Evolutionary conservation across 2,113 vertebrate genomes (phyloP).

Genomic region (Pachycephala philippinensis): DNA sequence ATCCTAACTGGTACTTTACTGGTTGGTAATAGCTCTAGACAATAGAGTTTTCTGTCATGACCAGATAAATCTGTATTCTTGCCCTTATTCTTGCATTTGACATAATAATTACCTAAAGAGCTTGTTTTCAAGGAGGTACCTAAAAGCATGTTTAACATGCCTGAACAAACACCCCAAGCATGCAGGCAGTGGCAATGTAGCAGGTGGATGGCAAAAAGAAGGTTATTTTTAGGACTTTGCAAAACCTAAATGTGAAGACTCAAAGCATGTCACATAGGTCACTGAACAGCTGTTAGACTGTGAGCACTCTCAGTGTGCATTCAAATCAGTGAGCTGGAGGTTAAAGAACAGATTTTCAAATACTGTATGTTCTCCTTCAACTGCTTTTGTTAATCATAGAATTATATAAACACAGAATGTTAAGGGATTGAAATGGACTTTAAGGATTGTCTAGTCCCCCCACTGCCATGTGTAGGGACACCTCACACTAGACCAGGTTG

Average conservation of each 20-base stretch:
- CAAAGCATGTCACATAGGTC: constrained; percentile 2
- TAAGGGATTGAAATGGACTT: not conserved
- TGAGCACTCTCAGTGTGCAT: not conserved
- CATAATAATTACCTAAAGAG: not conserved
- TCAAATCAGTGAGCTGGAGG: not conserved
- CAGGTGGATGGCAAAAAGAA: not conserved
- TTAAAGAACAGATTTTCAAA: not conserved
- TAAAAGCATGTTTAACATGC: not conserved
- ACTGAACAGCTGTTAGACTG: constrained; percentile 15
- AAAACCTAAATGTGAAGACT: not conserved
- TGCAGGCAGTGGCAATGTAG: not conserved
- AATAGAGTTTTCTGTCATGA: not conserved
- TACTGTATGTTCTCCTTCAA: not conserved
- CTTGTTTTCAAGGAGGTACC: not conserved
- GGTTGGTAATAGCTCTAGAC: not conserved
- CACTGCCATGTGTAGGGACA: rapidly evolving
- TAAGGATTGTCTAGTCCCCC: not conserved
- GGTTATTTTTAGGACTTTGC: constrained; percentile 23
- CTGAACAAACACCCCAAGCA: not conserved
- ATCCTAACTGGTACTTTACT: not conserved
- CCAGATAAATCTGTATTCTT: not conserved
- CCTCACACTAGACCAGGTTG: not conserved
- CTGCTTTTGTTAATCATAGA: not conserved
- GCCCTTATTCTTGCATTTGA: not conserved
- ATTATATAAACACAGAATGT: not conserved